These are phyloP conservation scores for Drosophila triauraria DNA, from an alignment of 1,140 invertebrate species.

Conservation along the genomic window DNA sequence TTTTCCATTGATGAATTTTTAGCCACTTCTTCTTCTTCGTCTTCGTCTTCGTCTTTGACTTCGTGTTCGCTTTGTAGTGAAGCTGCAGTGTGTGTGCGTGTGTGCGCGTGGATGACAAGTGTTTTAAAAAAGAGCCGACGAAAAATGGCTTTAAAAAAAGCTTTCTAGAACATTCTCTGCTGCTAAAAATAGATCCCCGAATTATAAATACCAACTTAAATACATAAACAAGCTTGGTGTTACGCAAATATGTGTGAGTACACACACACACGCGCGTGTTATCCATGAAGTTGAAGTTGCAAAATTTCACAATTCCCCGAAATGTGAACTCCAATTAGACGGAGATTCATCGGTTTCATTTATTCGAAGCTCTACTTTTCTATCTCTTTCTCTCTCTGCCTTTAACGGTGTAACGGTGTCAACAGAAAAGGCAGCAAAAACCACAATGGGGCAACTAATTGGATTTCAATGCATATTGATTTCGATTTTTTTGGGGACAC, in stretches of 20 bases:
- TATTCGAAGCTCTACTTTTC: conserved; percentile 12
- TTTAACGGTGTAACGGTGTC: conserved; percentile 15
- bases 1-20: conserved; percentile 81
- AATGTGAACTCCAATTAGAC: conserved; percentile 19
- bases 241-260: conserved; percentile 4
- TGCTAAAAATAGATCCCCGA: conserved; percentile 26
- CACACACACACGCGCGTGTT: not conserved
- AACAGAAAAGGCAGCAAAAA: conserved; percentile 20
- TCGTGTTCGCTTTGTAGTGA: conserved; percentile 23
- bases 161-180: conserved; percentile 63
- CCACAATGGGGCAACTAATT: conserved; percentile 27
- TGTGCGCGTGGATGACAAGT: conserved; percentile 6
- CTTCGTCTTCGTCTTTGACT: conserved; percentile 16
- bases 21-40: conserved; percentile 27
- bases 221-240: conserved; percentile 10
- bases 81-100: conserved; percentile 32
- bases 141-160: conserved; percentile 9
- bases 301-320: conserved; percentile 46
- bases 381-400: not conserved
- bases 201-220: conserved; percentile 17
- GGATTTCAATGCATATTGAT: conserved; percentile 49
- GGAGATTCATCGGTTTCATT: not conserved
- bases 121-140: conserved; percentile 10
- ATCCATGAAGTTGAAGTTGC: conserved; percentile 21
- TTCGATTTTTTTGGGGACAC: conserved; percentile 25